Base-by-base conservation (phyloP, 2,797 vertebrate species). In the Eremophila alpestris region DNA sequence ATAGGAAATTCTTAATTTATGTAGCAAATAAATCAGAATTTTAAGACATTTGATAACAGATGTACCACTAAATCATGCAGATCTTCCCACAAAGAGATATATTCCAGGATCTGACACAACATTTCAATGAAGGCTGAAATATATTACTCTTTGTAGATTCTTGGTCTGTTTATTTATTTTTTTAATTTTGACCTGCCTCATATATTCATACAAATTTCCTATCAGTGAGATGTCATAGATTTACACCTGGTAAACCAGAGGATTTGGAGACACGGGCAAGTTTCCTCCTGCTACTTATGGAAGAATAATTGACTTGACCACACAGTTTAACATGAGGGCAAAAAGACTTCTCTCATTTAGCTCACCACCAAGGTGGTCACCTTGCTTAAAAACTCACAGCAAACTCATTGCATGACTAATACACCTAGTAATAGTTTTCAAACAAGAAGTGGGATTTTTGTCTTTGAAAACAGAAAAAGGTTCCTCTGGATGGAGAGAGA, bases 1-100 rank as follows among this genome's bases (percentile, higher is more conserved):
- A 82, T 26, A 56, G 9, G 29, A 77, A 82, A 74, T 52, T 73
- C 45, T 87, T 77, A 67, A 49, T 93, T 92, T 87, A 89, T 77
- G 29, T 85, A 63, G 30, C 21, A 89, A 84, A 94, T 92, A 87
- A 84, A 89, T 89, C 43, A 69, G 56, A 69, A 84, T 87, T 85
- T 89, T 85, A 67, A 92, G 81, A 78, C 46, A 11, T 63, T n/a
- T 79, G 63, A 40, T 71, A 80, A 67, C 27, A n/a, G 17, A 84
- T 30, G 36, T 56, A 43, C 13, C 29, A 60, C 45, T 94, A 89
- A 89, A 89, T 93, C 87, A 80, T 60, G n/a, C 19, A 60, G 17
- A n/a, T 56, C 52, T 87, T 90, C 26, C 41, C 29, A 45, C 36
- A 80, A 64, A 56, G 27, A 87, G 11, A 76, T 73, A 32, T 82